Base-by-base conservation (phyloP, 2,888 invertebrate genomes). In the Anodontia alba region DNA sequence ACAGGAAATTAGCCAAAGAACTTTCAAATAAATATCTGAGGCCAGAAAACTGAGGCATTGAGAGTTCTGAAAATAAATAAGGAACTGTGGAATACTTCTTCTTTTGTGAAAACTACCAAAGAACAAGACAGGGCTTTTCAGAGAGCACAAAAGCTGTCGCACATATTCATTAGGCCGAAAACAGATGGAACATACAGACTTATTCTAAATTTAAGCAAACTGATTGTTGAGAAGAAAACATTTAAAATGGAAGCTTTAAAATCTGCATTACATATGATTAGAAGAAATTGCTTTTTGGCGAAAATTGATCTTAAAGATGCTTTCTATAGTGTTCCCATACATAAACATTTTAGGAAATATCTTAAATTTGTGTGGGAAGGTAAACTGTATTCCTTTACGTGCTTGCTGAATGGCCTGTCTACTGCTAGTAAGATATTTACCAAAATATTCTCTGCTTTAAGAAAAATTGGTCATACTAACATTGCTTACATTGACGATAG, bases 311-410 rank as follows among this genome's bases (percentile, higher is more conserved):
- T 31, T 3, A 17, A 15, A 29, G 51, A 72, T 2, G 51, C 72
- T 31, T 72, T 26, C n/a, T 72, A 72, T 72, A 49, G 26, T 12
- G 10, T 68, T 12, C 10, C 10, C 8, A 68, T 68, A 8, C 8
- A 36, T 36, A 8, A 33, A 38, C 2, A 2, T 31, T 31, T 31
- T 43, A 12, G 51, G 3, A 72, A 72, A 33, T 72, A 51, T 54
- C 49, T 72, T 72, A 26, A 49, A 51, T 72, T 72, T 49, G 20
- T 31, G 12, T 72, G 49, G 33, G 5, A 31, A 33, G 54, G 72
- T 33, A 12, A 31, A n/a, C 15, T 49, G 12, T 72, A 26, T 51
- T n/a, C 46, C 31, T 72, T 51, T n/a, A 29, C 20, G 20, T 20
- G 20, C 20, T 51, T 54, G 33, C 49, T 33, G 17, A 68, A 31